A percentile compares a stretch with the other conserved stretches of the same genome.
Evolutionary conservation across 2,113 vertebrate genomes (phyloP).

Genomic region (Atrichornis clamosus): DNA sequence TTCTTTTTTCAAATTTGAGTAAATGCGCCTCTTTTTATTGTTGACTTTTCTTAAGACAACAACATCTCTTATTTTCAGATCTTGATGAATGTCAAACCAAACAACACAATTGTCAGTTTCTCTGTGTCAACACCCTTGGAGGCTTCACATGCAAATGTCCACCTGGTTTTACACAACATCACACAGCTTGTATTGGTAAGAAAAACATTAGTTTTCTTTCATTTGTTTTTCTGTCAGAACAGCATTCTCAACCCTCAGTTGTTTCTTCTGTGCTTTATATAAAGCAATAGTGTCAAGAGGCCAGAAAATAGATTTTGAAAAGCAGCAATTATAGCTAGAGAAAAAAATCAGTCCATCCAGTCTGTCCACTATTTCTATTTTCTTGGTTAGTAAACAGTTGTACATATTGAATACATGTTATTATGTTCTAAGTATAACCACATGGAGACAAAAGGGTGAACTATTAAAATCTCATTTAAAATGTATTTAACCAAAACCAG

Average conservation of each 20-base stretch:
- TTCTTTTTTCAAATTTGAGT: not conserved
- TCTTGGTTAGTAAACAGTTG: not conserved
- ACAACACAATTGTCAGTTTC: slow-evolving; percentile 86
- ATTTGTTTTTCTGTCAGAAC: not conserved
- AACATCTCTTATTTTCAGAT: slow-evolving; percentile 69
- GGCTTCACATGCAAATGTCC: slow-evolving; percentile 87
- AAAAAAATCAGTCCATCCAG: not conserved
- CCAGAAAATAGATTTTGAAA: not conserved
- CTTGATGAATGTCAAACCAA: slow-evolving; percentile 86
- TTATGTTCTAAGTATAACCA: not conserved
- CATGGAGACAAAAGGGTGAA: not conserved
- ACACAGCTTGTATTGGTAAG: slow-evolving; percentile 85
- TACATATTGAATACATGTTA: not conserved
- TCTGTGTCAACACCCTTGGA: slow-evolving; percentile 83
- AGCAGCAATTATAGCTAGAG: not conserved
- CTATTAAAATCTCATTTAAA: slow-evolving; percentile 6
- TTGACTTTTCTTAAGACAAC: not conserved
- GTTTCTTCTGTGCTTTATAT: not conserved
- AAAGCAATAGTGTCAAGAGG: not conserved
- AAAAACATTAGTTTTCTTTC: not conserved
- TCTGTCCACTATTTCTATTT: not conserved
- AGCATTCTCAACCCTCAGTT: not conserved
- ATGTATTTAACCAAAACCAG: slow-evolving; percentile 4
- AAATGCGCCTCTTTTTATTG: not conserved
- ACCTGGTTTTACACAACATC: slow-evolving; percentile 84